Evolutionary conservation across 30 jellyfish, hydroid and myxozoan species (phyloP).

Genomic region (Rhopilema esculentum): DNA sequence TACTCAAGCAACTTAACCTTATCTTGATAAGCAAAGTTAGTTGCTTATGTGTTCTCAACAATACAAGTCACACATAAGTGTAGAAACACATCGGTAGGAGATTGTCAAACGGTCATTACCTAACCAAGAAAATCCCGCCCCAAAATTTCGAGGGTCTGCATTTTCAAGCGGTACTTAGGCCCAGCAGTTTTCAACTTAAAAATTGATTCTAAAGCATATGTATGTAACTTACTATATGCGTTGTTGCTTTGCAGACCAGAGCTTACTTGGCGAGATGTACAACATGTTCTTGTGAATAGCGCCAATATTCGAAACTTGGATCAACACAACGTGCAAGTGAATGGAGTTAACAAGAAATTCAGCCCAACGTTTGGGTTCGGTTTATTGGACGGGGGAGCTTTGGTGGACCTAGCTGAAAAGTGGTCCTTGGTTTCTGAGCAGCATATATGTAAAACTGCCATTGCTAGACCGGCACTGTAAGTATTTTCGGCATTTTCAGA

Average conservation of each 20-base stretch:
- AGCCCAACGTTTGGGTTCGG: conserved; percentile 95
- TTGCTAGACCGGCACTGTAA: conserved; percentile 42
- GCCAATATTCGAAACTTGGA: conserved; percentile 71
- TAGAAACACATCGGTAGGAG: too few relatives aligned
- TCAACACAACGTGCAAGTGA: conserved; percentile 51
- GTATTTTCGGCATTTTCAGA: conserved; percentile 17
- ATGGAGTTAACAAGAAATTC: conserved; percentile 82
- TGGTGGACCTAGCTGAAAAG: conserved; percentile 79
- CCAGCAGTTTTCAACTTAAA: too few relatives aligned
- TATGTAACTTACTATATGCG: too few relatives aligned
- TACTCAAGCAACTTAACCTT: neutral
- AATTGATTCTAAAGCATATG: too few relatives aligned
- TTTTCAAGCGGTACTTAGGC: too few relatives aligned
- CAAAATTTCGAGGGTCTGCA: too few relatives aligned
- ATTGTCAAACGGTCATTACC: too few relatives aligned
- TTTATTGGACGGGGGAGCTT: conserved; percentile 80
- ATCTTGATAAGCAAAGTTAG: neutral
- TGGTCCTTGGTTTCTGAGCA: conserved; percentile 91
- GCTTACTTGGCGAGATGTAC: conserved; percentile 96
- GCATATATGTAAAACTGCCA: conserved; percentile 72
- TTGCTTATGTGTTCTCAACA: too few relatives aligned
- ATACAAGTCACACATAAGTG: too few relatives aligned
- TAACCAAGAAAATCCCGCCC: too few relatives aligned
- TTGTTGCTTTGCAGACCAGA: conserved; percentile 64
- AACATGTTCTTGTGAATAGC: conserved; percentile 85